Evolutionary conservation across 2,888 invertebrate genomes (phyloP).

Genomic region (Pyrrhosoma nymphula): DNA sequence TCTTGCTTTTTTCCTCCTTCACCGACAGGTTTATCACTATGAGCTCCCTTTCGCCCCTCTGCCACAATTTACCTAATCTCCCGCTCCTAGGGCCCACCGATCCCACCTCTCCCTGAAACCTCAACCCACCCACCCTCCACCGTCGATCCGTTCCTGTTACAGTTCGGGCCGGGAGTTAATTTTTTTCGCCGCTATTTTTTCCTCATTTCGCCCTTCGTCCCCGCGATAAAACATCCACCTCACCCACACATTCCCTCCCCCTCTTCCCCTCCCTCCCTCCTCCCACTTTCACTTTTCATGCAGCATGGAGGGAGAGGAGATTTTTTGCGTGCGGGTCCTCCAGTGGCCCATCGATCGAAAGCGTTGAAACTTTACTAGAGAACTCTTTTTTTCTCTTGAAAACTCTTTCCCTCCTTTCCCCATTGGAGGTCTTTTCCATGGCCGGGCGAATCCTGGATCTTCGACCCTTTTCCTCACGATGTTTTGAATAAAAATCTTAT

Average conservation of each 20-base stretch:
- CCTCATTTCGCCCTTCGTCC: conserved; percentile 3
- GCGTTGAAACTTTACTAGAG: neutral
- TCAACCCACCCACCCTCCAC: neutral
- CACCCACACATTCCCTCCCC: neutral
- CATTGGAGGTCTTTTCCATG: neutral
- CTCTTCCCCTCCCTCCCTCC: neutral
- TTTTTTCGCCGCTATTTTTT: conserved; percentile 30
- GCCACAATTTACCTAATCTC: conserved; percentile 26
- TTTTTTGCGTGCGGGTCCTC: neutral
- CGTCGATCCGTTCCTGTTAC: neutral
- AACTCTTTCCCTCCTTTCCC: neutral
- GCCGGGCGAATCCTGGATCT: neutral
- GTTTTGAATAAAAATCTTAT: conserved; percentile 25
- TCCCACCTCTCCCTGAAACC: neutral
- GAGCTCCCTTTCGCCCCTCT: neutral
- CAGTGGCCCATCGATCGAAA: neutral
- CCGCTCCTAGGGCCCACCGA: neutral
- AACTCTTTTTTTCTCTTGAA: neutral
- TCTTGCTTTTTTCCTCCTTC: neutral
- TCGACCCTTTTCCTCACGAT: neutral
- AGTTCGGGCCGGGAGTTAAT: neutral
- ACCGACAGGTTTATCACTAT: conserved; percentile 16
- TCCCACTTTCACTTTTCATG: neutral
- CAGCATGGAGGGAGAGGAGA: neutral
- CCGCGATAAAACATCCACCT: neutral